Percentiles rank a stretch among this genome's conserved stretches.
phyloP scores from a whole-genome alignment of 92 coral and sea anemone genomes.

The Actinernus sp. region DNA sequence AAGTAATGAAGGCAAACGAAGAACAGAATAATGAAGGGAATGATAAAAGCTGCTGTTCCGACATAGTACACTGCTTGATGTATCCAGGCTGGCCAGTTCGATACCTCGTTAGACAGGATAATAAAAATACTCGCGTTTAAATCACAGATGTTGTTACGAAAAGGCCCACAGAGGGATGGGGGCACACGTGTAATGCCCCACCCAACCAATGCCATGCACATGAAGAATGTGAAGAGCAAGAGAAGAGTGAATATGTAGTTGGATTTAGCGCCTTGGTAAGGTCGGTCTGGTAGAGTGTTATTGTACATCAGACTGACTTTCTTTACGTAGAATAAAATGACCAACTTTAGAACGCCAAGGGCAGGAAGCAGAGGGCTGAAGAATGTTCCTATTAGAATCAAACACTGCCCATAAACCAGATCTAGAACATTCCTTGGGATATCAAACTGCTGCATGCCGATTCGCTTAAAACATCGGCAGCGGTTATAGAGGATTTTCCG shows the following conservation, averaged over 20 bases:
- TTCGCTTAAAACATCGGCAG: constrained; percentile 44
- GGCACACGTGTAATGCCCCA: constrained; percentile 91
- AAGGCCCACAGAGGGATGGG: constrained; percentile 86
- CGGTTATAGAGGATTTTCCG: constrained; percentile 59
- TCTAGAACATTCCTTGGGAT: constrained; percentile 87
- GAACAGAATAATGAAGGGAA: constrained; percentile 63
- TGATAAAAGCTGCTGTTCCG: constrained; percentile 86
- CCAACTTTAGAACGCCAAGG: constrained; percentile 86
- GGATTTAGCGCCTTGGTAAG: constrained; percentile 90
- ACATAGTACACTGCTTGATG: constrained; percentile 70
- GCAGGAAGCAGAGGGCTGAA: constrained; percentile 92
- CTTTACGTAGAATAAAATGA: constrained; percentile 88
- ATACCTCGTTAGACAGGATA: constrained; percentile 54
- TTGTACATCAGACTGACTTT: constrained; percentile 88
- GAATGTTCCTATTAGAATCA: constrained; percentile 89
- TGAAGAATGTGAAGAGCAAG: constrained; percentile 77
- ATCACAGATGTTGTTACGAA: constrained; percentile 75
- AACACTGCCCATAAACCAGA: constrained; percentile 84
- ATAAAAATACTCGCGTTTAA: constrained; percentile 65
- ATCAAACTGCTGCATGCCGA: constrained; percentile 91
- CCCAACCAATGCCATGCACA: constrained; percentile 86
- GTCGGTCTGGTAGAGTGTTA: constrained; percentile 86
- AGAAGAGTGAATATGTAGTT: constrained; percentile 89
- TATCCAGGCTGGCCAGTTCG: constrained; percentile 78
- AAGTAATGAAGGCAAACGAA: constrained; percentile 77